Conservation (phyloP, 2,797 vertebrate species). For the Poliocrania exsul region DNA sequence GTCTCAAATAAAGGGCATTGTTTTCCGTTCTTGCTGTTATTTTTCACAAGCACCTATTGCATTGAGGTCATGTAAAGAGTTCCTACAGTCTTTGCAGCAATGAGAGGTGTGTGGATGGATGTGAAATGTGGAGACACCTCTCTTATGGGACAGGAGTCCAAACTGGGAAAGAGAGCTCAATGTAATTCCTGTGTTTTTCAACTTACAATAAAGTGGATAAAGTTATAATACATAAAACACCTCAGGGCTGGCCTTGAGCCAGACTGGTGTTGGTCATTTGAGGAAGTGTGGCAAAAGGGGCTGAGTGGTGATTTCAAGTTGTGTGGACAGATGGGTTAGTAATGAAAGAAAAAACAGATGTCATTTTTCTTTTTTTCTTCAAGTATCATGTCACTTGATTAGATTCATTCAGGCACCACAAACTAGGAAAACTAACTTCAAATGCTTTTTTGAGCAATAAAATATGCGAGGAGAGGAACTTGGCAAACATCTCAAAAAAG, state of each 20-base stretch:
- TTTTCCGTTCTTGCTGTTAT: neutral
- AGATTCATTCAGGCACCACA: neutral
- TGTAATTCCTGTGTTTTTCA: neutral
- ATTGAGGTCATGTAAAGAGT: neutral
- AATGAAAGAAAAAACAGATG: neutral
- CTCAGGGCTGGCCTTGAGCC: neutral
- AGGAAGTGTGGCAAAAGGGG: neutral
- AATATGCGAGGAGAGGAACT: neutral
- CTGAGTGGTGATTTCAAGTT: neutral
- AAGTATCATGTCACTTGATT: rapidly evolving
- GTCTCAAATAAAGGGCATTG: neutral
- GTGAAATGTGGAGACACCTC: neutral
- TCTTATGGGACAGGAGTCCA: neutral
- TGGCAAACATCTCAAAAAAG: neutral
- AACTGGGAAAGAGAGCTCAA: neutral
- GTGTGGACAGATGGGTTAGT: neutral
- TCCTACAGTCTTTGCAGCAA: neutral
- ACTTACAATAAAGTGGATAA: neutral
- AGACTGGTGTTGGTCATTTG: neutral
- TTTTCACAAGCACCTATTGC: neutral
- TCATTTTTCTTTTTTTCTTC: neutral
- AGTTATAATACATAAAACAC: neutral
- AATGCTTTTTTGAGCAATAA: neutral
- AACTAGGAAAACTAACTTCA: neutral
- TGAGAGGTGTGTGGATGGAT: neutral